phyloP scores from a whole-genome alignment of 2,797 vertebrate species.

The Myotis daubentonii region DNA sequence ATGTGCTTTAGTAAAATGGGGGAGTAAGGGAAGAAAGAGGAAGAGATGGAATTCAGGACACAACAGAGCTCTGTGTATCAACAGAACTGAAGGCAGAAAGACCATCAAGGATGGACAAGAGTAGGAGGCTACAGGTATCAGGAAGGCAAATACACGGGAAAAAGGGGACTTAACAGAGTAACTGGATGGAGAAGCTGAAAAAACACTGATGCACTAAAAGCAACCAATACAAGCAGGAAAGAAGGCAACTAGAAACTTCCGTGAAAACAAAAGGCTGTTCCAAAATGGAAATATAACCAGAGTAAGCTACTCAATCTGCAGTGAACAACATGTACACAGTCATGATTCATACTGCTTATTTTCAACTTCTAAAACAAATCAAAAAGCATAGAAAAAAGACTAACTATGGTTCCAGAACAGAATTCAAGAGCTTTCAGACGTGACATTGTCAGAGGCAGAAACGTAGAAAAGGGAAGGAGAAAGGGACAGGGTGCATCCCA shows the following conservation, averaged over 20 bases:
- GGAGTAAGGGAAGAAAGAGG: not conserved
- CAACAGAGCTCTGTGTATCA: not conserved
- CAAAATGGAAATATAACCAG: not conserved
- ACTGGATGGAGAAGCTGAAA: not conserved
- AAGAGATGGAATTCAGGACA: not conserved
- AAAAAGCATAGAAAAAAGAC: conserved; percentile 16
- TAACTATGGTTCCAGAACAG: not conserved
- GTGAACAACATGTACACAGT: not conserved
- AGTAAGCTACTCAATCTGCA: not conserved
- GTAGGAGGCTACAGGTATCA: not conserved
- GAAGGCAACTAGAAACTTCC: not conserved
- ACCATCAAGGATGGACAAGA: not conserved
- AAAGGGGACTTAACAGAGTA: not conserved
- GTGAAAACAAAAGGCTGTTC: not conserved
- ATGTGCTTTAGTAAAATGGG: not conserved
- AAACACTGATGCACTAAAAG: not conserved
- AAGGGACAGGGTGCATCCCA: not conserved
- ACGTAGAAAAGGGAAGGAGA: not conserved
- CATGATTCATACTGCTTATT: not conserved
- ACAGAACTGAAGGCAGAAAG: not conserved
- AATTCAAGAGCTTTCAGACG: conserved; percentile 16
- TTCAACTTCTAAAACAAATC: not conserved
- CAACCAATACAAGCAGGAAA: not conserved
- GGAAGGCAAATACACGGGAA: not conserved
- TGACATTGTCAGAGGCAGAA: not conserved